Evolutionary conservation across 2,888 invertebrate species (phyloP).

Genomic region (Sphaerophoria taeniata): DNA sequence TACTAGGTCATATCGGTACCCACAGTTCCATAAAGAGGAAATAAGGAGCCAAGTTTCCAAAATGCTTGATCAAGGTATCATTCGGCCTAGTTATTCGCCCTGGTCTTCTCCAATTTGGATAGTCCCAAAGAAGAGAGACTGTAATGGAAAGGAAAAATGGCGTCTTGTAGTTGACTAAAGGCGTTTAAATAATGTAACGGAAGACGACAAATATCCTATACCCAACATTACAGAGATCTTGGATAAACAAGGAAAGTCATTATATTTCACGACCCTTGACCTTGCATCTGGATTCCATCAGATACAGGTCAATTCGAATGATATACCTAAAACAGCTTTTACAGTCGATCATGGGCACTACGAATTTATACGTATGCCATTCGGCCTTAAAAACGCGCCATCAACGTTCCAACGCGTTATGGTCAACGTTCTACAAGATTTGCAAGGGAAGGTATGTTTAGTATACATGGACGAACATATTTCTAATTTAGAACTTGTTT

Average conservation of each 20-base stretch:
- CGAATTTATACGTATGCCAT: too few relatives aligned
- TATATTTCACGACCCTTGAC: conserved; percentile 79
- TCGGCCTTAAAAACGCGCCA: conserved; percentile 64
- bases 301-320: conserved; percentile 75
- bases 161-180: conserved; percentile 52
- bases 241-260: conserved; percentile 78
- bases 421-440: conserved; percentile 75
- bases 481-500: not conserved
- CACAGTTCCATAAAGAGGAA: conserved; percentile 76
- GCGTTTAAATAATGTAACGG: conserved; percentile 20
- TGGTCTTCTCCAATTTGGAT: conserved; percentile 48
- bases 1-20: conserved; percentile 71
- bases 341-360: conserved; percentile 66
- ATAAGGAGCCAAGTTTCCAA: conserved; percentile 75
- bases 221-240: conserved; percentile 19
- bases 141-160: conserved; percentile 55
- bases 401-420: conserved; percentile 60
- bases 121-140: conserved; percentile 49
- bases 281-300: conserved; percentile 78
- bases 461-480: conserved; percentile 15
- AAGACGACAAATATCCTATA: conserved; percentile 33
- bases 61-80: conserved; percentile 62
- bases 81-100: conserved; percentile 49
- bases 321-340: conserved; percentile 75
- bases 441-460: conserved; percentile 49